These are phyloP conservation scores for Tigriopus californicus DNA, from an alignment of 2,888 invertebrate genomes.

Conservation along the genomic window DNA sequence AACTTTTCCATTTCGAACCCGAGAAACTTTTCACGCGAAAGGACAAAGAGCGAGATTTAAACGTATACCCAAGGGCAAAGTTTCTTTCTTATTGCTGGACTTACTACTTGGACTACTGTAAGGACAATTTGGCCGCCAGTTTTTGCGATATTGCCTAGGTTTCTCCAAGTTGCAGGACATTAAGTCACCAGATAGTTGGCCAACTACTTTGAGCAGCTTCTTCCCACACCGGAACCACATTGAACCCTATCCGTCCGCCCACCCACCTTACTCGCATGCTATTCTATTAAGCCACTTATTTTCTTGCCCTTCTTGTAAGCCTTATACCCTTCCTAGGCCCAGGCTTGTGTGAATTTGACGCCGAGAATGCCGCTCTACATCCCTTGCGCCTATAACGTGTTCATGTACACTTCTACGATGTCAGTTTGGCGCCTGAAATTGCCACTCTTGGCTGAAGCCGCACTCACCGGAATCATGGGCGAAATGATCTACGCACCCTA, in stretches of 20 bases:
- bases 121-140: too few species aligned
- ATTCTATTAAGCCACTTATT: not conserved
- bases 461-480: not conserved
- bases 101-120: too few species aligned
- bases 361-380: constrained; percentile 1
- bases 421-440: not conserved
- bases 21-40: too few species aligned
- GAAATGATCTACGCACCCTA: not conserved
- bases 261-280: too few species aligned
- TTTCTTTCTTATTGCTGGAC: too few species aligned
- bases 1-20: too few species aligned
- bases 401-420: not conserved
- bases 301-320: not conserved
- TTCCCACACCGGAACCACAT: not conserved
- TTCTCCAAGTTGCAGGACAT: too few species aligned
- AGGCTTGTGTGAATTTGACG: not conserved
- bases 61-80: too few species aligned
- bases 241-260: not conserved
- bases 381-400: not conserved
- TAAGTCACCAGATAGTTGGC: too few species aligned
- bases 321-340: not conserved
- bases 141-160: too few species aligned
- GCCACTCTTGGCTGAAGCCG: not conserved
- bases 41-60: too few species aligned
- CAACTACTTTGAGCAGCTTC: too few species aligned